phyloP scores from a whole-genome alignment of 2,888 invertebrate species.

The Creontiades dilutus region DNA sequence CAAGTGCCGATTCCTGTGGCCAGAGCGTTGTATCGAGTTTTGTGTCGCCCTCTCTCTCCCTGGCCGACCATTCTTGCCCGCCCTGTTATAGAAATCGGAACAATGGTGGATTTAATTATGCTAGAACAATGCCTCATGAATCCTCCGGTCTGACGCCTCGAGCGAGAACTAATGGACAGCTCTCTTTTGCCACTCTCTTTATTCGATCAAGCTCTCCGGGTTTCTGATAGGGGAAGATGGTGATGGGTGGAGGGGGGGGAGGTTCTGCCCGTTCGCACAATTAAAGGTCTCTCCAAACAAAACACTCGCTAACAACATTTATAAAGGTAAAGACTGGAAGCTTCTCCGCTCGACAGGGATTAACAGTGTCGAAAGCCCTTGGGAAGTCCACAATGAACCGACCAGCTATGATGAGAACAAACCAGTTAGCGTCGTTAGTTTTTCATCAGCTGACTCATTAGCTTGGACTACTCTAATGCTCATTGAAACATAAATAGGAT shows the following conservation, averaged over 20 bases:
- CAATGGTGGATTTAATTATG: constrained; percentile 71
- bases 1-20: constrained; percentile 22
- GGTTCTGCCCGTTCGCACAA: not conserved
- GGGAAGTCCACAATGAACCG: constrained; percentile 21
- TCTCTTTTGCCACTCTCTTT: constrained; percentile 64
- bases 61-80: constrained; percentile 25
- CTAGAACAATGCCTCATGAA: constrained; percentile 71
- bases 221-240: not conserved
- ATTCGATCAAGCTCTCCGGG: constrained; percentile 41
- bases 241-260: not conserved
- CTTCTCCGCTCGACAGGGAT: constrained; percentile 3
- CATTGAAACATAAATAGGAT: no score
- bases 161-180: constrained; percentile 71
- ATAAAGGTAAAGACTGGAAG: constrained; percentile 37
- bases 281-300: constrained; percentile 26
- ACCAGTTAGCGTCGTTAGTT: not conserved
- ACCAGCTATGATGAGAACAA: not conserved
- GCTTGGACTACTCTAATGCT: no score
- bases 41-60: constrained; percentile 28
- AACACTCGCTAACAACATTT: constrained; percentile 57
- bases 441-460: not conserved
- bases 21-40: constrained; percentile 21
- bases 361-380: constrained; percentile 43
- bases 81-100: constrained; percentile 65
- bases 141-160: constrained; percentile 63